Percentiles rank a stretch among this genome's conserved stretches.
phyloP scores from a whole-genome alignment of 2,113 vertebrate genomes.

The Micronycteris hirsuta region DNA sequence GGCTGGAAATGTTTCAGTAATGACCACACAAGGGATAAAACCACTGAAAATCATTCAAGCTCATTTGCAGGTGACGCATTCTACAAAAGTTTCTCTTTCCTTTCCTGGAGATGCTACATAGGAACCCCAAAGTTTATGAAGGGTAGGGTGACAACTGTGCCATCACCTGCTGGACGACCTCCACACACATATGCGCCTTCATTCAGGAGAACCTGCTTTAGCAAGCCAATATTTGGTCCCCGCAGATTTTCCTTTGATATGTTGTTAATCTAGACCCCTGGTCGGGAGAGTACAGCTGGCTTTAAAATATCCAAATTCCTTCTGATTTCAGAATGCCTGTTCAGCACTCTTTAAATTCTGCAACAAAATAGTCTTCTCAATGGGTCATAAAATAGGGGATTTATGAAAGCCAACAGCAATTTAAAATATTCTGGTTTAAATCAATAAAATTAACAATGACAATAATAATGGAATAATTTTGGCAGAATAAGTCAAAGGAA shows the following conservation, averaged over 20 bases:
- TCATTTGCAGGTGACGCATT: neutral
- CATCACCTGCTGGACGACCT: conserved; percentile 39
- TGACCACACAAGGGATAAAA: conserved; percentile 51
- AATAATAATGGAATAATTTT: conserved; percentile 45
- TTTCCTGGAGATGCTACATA: conserved; percentile 39
- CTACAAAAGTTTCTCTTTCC: conserved; percentile 29
- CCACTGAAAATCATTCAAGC: neutral
- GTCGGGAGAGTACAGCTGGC: conserved; percentile 23
- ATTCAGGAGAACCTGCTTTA: conserved; percentile 31
- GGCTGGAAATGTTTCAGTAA: conserved; percentile 52
- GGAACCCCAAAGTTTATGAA: conserved; percentile 27
- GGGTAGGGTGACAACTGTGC: conserved; percentile 57
- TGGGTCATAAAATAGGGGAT: conserved; percentile 56
- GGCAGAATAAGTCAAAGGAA: conserved; percentile 10
- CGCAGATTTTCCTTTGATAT: conserved; percentile 52
- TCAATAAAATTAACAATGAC: conserved; percentile 53
- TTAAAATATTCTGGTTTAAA: conserved; percentile 65
- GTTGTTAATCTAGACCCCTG: conserved; percentile 50
- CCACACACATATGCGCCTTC: neutral
- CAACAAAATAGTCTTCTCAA: conserved; percentile 50
- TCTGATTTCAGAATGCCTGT: conserved; percentile 35
- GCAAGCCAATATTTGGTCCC: conserved; percentile 62
- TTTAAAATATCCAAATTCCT: conserved; percentile 52
- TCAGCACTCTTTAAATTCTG: conserved; percentile 50
- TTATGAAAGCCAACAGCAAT: conserved; percentile 26